Base-by-base conservation (phyloP, 64 coral and sea anemone species). In the Porites australiensis region DNA sequence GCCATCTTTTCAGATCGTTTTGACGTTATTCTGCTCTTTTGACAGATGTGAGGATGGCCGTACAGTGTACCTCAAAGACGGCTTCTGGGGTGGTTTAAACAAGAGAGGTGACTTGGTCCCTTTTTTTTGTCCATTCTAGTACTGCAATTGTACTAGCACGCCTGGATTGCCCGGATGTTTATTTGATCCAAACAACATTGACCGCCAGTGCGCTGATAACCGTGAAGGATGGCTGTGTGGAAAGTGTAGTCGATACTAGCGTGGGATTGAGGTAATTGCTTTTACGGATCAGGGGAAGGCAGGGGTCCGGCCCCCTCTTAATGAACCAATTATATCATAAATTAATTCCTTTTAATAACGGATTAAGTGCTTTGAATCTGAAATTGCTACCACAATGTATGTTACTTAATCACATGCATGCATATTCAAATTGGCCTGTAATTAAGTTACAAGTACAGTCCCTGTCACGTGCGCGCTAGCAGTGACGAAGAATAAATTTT, bases 141-240 rank as follows among this genome's bases (percentile, higher is more conserved):
- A 99, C 64, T 99, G 98, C 45, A 19, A 81, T 0, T 99, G 98
- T 76, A 68, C 44, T 3, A 66, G 3, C 16, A 22, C 19, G 8
- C 66, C 78, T 13, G 85, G 19, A 16, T 22, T 88, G 57, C 70
- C 67, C 9, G 98, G 98, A n/a, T 99, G 94, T 50, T 75, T 91
- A 48, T 94, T 91, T 15, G 91, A 94, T 54, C 79, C 82, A 16
- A 0, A 50, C 12, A 89, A 94, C 78, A 78, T 37, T 47, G 44
- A 77, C 68, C 15, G 21, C 19, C 91, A 94, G 72, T 99, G 98
- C 50, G 83, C 91, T 12, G 68, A 91, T 11, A 79, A 86, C 70
- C 79, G 98, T 4, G 46, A 53, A 49, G 98, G 98, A 4, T 84
- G 74, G 48, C 57, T 99, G 21, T 99, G 98, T 77, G 98, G 98